Evolutionary conservation across 2,888 invertebrate genomes (phyloP).

Genomic region (Synergus japonicus): DNA sequence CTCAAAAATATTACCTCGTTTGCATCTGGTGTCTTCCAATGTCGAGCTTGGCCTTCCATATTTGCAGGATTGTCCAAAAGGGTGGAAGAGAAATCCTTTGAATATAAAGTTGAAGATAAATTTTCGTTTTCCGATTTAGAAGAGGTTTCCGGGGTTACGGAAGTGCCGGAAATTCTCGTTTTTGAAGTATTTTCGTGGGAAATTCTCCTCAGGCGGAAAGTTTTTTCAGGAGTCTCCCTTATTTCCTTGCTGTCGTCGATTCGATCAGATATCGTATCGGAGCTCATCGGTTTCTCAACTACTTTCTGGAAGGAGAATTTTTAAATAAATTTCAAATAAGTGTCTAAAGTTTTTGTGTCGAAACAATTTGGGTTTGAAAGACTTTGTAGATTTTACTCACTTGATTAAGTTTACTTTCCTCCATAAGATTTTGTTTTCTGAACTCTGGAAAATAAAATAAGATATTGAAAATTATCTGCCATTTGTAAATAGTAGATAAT

Average conservation of each 20-base stretch:
- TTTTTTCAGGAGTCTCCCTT: neutral
- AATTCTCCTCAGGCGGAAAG: neutral
- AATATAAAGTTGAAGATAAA: neutral
- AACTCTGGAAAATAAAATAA: neutral
- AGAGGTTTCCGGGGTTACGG: no score
- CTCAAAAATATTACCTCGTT: conserved; percentile 8
- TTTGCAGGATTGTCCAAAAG: neutral
- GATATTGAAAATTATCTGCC: neutral
- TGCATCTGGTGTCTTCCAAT: conserved; percentile 2
- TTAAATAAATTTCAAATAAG: neutral
- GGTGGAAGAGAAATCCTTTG: neutral
- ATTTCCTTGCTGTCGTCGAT: neutral
- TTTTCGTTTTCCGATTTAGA: neutral
- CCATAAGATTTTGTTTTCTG: conserved; percentile 6
- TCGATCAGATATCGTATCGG: neutral
- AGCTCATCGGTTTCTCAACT: neutral
- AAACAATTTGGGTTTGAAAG: neutral
- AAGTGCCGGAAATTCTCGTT: neutral
- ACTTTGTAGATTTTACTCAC: conserved; percentile 14
- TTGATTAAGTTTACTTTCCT: conserved; percentile 6
- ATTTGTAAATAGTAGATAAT: neutral
- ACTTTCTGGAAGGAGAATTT: conserved; percentile 9
- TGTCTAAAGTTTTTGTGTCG: neutral
- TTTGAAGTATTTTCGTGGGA: neutral
- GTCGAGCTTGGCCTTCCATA: neutral